Percentiles rank a stretch among this genome's conserved stretches.
These are phyloP conservation scores for Scarus forsteni DNA, from an alignment of 2,797 vertebrate species.

Conservation along the genomic window DNA sequence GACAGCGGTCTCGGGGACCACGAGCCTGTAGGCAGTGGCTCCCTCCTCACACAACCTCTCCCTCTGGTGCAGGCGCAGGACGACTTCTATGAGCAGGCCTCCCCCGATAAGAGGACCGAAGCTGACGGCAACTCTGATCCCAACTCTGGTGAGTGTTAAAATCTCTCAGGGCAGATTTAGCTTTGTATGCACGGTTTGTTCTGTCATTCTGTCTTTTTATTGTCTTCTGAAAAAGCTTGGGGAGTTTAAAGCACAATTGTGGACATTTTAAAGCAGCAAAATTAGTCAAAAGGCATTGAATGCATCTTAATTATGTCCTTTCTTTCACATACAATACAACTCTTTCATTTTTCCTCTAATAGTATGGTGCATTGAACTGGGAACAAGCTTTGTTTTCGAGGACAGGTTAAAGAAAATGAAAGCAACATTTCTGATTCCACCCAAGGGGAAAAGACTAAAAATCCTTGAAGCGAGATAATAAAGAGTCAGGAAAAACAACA, in stretches of 20 bases:
- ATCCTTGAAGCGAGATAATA: constrained; percentile 47
- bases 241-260: constrained; percentile 4
- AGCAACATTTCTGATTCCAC: constrained; percentile 24
- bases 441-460: constrained; percentile 15
- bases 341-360: constrained; percentile 9
- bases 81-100: constrained; percentile 98
- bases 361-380: constrained; percentile 1
- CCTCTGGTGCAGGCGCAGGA: constrained; percentile 99
- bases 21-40: constrained; percentile 96
- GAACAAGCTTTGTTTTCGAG: constrained; percentile 24
- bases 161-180: constrained; percentile 3
- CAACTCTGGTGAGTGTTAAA: constrained; percentile 93
- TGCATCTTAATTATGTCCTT: background rate
- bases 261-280: constrained; percentile 16
- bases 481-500: constrained; percentile 68
- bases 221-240: constrained; percentile 23
- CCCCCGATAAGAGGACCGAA: constrained; percentile 99
- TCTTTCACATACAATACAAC: constrained; percentile 13
- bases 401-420: constrained; percentile 33
- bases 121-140: constrained; percentile 99
- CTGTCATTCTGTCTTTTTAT: constrained; percentile 6
- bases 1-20: constrained; percentile 99
- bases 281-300: constrained; percentile 8
- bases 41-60: constrained; percentile 99
- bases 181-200: constrained; percentile 10